Percentiles rank a stretch among this genome's conserved stretches.
Evolutionary conservation across 2,113 vertebrate genomes (phyloP).

Genomic region (Benthochromis sp.): DNA sequence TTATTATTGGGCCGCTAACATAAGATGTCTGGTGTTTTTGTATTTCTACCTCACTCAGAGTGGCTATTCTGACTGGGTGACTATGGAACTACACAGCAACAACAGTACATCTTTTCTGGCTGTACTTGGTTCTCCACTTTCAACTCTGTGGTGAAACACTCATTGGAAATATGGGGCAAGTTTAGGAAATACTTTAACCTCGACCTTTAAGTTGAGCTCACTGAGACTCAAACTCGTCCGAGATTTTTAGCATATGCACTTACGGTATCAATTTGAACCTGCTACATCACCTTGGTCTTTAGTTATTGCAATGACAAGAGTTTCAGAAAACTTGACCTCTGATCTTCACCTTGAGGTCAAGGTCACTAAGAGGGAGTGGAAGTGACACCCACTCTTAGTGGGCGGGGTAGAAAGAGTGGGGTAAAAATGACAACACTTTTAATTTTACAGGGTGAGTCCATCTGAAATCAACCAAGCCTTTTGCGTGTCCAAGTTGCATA

Average conservation of each 20-base stretch:
- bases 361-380: neutral
- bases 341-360: neutral
- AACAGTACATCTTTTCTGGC: neutral
- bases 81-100: neutral
- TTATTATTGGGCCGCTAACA: neutral
- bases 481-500: neutral
- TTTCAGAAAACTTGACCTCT: neutral
- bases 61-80: neutral
- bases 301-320: neutral
- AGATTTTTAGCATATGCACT: neutral
- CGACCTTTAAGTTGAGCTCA: neutral
- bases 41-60: neutral
- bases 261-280: neutral
- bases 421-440: neutral
- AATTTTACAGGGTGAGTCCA: neutral
- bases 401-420: neutral
- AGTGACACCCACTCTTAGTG: neutral
- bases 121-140: neutral
- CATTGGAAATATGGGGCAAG: neutral
- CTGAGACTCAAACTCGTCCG: fast-evolving
- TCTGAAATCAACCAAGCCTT: neutral
- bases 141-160: neutral
- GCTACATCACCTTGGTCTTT: neutral
- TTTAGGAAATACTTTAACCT: neutral
- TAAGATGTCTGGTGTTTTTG: neutral